phyloP scores from a whole-genome alignment of 1,140 invertebrate genomes.

The Hypothenemus hampei region DNA sequence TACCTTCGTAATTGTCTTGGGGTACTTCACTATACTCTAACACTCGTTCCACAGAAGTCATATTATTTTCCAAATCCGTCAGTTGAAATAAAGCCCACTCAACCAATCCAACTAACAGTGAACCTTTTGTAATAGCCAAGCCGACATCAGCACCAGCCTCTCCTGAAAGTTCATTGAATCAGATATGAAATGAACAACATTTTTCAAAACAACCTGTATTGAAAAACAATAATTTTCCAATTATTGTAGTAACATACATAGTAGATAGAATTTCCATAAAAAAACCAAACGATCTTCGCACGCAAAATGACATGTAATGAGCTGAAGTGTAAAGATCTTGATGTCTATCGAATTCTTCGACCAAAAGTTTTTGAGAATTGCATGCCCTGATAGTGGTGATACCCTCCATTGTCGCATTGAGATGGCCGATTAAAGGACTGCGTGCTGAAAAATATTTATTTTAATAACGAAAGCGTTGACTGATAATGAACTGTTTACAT shows the following conservation, averaged over 20 bases:
- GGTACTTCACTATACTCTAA: conserved; percentile 67
- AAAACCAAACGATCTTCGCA: conserved; percentile 65
- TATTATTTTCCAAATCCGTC: conserved; percentile 65
- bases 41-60: conserved; percentile 75
- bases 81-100: conserved; percentile 62
- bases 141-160: conserved; percentile 52
- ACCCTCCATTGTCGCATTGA: conserved; percentile 64
- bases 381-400: conserved; percentile 85
- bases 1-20: conserved; percentile 58
- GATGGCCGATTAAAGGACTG: conserved; percentile 64
- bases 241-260: conserved; percentile 65
- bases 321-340: conserved; percentile 68
- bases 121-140: conserved; percentile 54
- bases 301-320: conserved; percentile 58
- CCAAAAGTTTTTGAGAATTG: conserved; percentile 68
- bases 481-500: neutral
- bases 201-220: conserved; percentile 31
- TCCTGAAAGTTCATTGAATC: conserved; percentile 9
- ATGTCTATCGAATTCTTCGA: conserved; percentile 73
- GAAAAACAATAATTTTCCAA: conserved; percentile 49
- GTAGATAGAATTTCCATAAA: conserved; percentile 73
- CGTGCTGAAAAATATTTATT: conserved; percentile 38
- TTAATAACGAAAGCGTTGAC: neutral
- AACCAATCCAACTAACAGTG: conserved; percentile 38
- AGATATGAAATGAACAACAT: neutral